Conservation (phyloP, 2,797 vertebrate species). For the Enteromius radiatus region DNA sequence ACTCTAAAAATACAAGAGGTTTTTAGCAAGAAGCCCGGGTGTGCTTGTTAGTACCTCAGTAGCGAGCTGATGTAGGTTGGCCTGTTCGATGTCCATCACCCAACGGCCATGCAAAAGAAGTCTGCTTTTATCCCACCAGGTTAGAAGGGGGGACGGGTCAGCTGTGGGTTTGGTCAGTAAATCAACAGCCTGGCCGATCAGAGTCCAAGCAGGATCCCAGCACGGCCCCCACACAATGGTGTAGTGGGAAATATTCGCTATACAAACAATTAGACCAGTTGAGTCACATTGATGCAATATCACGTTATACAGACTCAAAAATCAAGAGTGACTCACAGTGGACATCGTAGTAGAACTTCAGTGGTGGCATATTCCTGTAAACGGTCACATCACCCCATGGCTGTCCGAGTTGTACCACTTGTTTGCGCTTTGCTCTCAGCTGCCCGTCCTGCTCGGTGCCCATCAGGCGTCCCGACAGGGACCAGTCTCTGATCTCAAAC, state of each 20-base stretch:
- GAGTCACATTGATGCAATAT: background rate
- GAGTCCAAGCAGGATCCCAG: conserved; percentile 98
- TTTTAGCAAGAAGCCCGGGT: background rate
- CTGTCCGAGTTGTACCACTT: conserved; percentile 83
- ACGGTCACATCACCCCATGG: conserved; percentile 91
- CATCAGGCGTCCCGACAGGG: conserved; percentile 87
- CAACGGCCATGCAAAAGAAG: conserved; percentile 91
- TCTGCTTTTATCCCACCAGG: conserved; percentile 99
- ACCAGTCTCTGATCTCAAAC: conserved; percentile 96
- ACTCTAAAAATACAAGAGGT: background rate
- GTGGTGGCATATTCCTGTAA: conserved; percentile 93
- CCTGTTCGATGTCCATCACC: conserved; percentile 96
- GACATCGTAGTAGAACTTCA: conserved; percentile 97
- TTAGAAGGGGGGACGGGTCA: conserved; percentile 89
- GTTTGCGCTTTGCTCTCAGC: conserved; percentile 84
- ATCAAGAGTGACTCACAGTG: conserved; percentile 82
- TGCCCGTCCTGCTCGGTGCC: conserved; percentile 92
- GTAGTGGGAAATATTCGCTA: conserved; percentile 92
- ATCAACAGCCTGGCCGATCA: conserved; percentile 94
- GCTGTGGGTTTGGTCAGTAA: conserved; percentile 93
- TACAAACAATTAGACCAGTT: background rate
- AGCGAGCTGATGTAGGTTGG: conserved; percentile 95
- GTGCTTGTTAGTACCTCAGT: conserved; percentile 82
- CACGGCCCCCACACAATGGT: conserved; percentile 98
- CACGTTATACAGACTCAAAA: background rate